Percentiles rank a stretch among this genome's conserved stretches.
Evolutionary conservation across 2,888 invertebrate species (phyloP).

Genomic region (Aphidoletes aphidimyza): DNA sequence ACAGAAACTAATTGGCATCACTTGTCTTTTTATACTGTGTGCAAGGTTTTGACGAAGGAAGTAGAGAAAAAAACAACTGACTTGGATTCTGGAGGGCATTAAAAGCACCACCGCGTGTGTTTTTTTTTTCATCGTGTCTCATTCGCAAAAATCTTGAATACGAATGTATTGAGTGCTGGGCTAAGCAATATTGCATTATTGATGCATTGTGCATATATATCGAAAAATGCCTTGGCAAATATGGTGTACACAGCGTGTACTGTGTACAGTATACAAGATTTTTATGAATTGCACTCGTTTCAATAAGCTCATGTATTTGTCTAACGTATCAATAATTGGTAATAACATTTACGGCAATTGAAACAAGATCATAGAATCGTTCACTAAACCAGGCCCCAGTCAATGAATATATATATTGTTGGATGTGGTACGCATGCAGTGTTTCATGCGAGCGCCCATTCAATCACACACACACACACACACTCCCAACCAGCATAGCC

Average conservation of each 20-base stretch:
- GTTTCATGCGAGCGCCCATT: too few relatives aligned
- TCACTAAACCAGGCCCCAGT: too few relatives aligned
- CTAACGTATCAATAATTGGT: conserved; percentile 40
- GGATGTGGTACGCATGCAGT: background rate
- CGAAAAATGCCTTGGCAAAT: background rate
- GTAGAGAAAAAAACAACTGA: background rate
- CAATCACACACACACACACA: too few relatives aligned
- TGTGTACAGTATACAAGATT: background rate
- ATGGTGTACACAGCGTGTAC: too few relatives aligned
- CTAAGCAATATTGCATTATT: too few relatives aligned
- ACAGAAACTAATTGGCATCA: conserved; percentile 28
- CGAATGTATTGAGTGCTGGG: background rate
- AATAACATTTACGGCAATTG: conserved; percentile 34
- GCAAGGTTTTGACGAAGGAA: background rate
- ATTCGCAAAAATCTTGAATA: background rate
- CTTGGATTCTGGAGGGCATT: conserved; percentile 38
- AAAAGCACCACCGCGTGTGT: too few relatives aligned
- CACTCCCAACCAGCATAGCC: too few relatives aligned
- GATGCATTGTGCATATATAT: background rate
- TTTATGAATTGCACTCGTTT: background rate
- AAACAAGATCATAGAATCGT: conserved; percentile 33
- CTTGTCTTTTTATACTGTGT: conserved; percentile 47
- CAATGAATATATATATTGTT: too few relatives aligned
- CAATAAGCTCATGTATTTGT: conserved; percentile 7
- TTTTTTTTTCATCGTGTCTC: background rate